Evolutionary conservation across 2,797 vertebrate genomes (phyloP), one percentile per base, ranked within the genome.

Genomic region (Adelosebastes latens): DNA sequence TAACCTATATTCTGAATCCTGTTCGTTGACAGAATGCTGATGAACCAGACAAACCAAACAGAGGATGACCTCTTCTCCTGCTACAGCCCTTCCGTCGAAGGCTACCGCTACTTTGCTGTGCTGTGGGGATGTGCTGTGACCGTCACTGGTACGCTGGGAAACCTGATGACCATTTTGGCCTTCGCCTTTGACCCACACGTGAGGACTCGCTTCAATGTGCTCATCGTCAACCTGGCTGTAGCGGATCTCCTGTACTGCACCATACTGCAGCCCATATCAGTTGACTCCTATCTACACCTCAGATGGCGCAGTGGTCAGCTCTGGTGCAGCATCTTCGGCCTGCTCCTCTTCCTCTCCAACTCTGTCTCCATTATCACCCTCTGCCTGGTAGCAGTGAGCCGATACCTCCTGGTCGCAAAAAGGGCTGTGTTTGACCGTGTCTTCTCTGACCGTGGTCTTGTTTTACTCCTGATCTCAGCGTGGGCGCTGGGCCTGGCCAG

Each of bases 211-310:
- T 97, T 98, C 91, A 98, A 98, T 20, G 92, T 96, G 42, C 96
- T 98, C 71, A 97, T 98, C 2, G 86, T 97, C 79, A 98, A 98
- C 93, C 92, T 98, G 87, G 96, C 97, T 0, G 32, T 95, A 22
- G 97, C 97, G 0, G 97, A 98, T 74, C 94, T 98, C 18, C 93
- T 98, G 53, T 98, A 98, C 91, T 98, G 97, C 88, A 94, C 95
- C 55, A 32, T 97, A 6, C 94, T 98, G 39, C 97, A 97, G 93
- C 97, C 97, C 36, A 94, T 97, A 88, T 97, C 96, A 0, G 88
- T 97, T 0, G 97, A 98, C 85, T 96, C 97, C 52, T 98, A 98
- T 77, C 92, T 98, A 12, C 94, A 97, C 88, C 96, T 98, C 55
- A 87, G 88, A 29, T 98, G 97, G 97, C 94, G 97, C 55, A 90